These are phyloP conservation scores for Amblyjoppa fuscipennis DNA, from an alignment of 2,888 invertebrate genomes.

Conservation along the genomic window DNA sequence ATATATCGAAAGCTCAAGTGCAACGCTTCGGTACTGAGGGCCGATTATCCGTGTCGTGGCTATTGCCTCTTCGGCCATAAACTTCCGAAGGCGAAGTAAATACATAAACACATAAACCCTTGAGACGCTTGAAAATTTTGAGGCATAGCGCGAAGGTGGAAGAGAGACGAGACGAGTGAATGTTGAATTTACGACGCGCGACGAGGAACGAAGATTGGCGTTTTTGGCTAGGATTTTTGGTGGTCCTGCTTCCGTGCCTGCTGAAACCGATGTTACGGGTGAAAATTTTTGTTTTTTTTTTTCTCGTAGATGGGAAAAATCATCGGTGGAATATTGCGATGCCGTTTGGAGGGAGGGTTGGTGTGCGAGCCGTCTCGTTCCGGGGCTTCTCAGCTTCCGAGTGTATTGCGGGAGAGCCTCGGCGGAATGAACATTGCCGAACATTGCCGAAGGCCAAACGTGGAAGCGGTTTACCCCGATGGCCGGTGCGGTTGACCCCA, in stretches of 20 bases:
- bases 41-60: slow-evolving; percentile 42
- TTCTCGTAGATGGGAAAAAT: slow-evolving; percentile 29
- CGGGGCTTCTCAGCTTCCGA: neutral
- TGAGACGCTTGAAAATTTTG: slow-evolving; percentile 15
- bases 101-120: slow-evolving; percentile 63
- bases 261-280: slow-evolving; percentile 29
- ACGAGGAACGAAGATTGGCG: slow-evolving; percentile 20
- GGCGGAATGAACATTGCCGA: slow-evolving; percentile 3
- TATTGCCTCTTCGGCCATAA: neutral
- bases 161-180: slow-evolving; percentile 2
- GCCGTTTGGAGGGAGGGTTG: slow-evolving; percentile 8
- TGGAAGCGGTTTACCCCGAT: slow-evolving; percentile 74
- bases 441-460: slow-evolving; percentile 70
- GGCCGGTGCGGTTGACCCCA: slow-evolving; percentile 77
- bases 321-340: slow-evolving; percentile 22
- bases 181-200: slow-evolving; percentile 56
- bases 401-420: slow-evolving; percentile 16
- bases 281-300: slow-evolving; percentile 9
- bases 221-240: neutral
- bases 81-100: slow-evolving; percentile 36
- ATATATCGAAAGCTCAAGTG: neutral
- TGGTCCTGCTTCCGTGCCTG: neutral
- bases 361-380: neutral
- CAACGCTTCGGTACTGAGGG: neutral
- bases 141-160: neutral